Evolutionary conservation across 2,113 vertebrate species (phyloP).

Genomic region (Ariopsis seemanni): DNA sequence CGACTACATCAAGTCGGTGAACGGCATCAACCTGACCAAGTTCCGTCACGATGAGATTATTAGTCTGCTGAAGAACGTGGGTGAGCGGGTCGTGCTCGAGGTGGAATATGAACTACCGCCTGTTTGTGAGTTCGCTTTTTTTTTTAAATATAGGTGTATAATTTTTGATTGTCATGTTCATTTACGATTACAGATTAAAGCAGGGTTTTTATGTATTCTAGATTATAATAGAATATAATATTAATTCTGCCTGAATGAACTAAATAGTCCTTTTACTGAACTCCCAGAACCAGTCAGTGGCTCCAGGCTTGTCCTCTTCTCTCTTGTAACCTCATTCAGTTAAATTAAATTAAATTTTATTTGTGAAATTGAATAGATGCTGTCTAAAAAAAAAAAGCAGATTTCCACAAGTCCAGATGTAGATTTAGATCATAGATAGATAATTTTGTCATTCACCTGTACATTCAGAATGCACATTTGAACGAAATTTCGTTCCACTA

Average conservation of each 20-base stretch:
- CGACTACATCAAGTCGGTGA: constrained; percentile 96
- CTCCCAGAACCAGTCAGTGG: not conserved
- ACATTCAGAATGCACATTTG: no score
- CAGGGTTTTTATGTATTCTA: not conserved
- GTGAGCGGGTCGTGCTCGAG: constrained; percentile 92
- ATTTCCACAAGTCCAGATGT: not conserved
- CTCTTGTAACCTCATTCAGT: not conserved
- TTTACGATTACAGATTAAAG: not conserved
- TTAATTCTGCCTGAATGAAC: not conserved
- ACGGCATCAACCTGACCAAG: constrained; percentile 95
- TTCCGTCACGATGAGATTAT: constrained; percentile 99
- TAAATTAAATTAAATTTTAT: not conserved
- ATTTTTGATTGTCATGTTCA: not conserved
- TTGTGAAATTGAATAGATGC: not conserved
- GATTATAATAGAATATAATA: not conserved
- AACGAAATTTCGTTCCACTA: no score
- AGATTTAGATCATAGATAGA: not conserved
- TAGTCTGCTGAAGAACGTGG: constrained; percentile 96
- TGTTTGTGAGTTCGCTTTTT: constrained; percentile 81
- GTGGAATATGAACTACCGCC: constrained; percentile 96
- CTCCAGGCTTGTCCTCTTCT: not conserved
- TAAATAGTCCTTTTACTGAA: no score
- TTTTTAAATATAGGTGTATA: not conserved
- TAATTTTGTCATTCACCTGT: no score
- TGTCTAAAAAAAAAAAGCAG: not conserved